phyloP scores from a whole-genome alignment of 2,113 vertebrate species.

The Dryoscopus gambensis region DNA sequence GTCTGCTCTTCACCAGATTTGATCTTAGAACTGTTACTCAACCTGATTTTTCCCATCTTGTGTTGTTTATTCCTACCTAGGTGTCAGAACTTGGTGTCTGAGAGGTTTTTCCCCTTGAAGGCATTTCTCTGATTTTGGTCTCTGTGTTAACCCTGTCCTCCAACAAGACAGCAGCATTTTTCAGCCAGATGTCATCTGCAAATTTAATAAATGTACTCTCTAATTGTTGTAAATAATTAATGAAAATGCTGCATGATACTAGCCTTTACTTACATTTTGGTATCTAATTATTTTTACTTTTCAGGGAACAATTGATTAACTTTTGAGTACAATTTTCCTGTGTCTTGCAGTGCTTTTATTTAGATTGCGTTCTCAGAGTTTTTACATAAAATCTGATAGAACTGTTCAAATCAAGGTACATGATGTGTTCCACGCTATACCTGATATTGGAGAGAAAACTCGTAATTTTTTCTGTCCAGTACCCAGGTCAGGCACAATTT shows the following conservation, averaged over 20 bases:
- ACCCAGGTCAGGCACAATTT: not conserved
- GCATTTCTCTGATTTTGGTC: not conserved
- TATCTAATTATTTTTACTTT: not conserved
- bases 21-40: not conserved
- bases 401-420: not conserved
- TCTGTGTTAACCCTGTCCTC: not conserved
- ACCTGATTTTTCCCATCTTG: not conserved
- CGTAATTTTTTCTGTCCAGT: not conserved
- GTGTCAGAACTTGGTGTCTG: not conserved
- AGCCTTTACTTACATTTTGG: not conserved
- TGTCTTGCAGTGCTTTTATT: not conserved
- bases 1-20: not conserved
- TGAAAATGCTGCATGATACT: not conserved
- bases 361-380: not conserved
- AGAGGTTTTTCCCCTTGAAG: not conserved
- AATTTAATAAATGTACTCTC: not conserved
- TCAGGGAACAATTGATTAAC: not conserved
- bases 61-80: not conserved
- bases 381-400: not conserved
- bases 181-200: not conserved
- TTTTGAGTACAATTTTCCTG: not conserved
- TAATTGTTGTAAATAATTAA: not conserved
- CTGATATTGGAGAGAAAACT: not conserved
- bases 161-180: not conserved
- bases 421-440: not conserved